Conservation (phyloP, 2,888 invertebrate genomes). For the Branchipolynoe longqiensis region DNA sequence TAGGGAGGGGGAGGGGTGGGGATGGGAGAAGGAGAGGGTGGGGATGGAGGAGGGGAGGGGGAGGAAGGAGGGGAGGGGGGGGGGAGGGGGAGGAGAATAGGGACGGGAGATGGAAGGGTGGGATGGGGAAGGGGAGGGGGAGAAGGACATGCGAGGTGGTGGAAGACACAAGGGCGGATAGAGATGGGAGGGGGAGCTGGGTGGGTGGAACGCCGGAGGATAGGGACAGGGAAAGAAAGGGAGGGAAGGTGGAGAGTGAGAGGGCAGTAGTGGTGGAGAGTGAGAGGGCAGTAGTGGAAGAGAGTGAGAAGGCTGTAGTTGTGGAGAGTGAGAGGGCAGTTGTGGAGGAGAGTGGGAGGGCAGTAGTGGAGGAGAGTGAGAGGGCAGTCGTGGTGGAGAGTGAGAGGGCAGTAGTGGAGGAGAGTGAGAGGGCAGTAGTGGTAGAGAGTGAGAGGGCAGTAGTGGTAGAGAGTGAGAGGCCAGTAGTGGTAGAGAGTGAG, state of each 20-base stretch:
- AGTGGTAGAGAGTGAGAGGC: too few species aligned
- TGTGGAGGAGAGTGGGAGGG: background rate
- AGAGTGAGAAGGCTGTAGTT: background rate
- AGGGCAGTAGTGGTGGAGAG: background rate
- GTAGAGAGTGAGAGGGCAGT: background rate
- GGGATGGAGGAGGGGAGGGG: background rate
- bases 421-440: conserved; percentile 22
- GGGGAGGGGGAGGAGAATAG: background rate
- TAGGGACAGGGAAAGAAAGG: background rate
- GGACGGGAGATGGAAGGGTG: background rate
- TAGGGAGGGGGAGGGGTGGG: background rate
- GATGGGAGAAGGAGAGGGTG: background rate
- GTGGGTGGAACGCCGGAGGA: too few species aligned
- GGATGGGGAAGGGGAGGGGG: background rate
- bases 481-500: background rate
- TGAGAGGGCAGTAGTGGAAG: background rate
- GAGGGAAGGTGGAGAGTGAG: background rate
- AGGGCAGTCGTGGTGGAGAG: background rate
- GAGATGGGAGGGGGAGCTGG: too few species aligned
- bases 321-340: background rate
- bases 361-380: background rate
- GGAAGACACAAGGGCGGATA: too few species aligned
- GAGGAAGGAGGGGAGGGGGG: background rate
- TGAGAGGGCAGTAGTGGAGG: background rate
- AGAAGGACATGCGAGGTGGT: too few species aligned